phyloP scores from a whole-genome alignment of 2,797 vertebrate species.

The Harpagifer antarcticus region DNA sequence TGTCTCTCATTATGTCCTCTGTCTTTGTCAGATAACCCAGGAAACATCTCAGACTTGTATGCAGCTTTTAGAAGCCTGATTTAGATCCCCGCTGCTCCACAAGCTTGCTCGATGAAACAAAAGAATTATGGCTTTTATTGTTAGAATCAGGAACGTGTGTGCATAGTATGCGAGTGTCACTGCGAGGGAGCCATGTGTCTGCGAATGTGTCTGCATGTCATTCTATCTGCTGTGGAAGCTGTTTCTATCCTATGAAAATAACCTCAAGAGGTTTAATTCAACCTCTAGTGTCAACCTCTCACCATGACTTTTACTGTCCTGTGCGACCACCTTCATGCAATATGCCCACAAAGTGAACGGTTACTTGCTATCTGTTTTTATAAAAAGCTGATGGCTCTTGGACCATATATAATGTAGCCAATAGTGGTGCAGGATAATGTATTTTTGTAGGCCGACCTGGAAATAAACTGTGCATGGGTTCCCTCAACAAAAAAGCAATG shows the following conservation, averaged over 20 bases:
- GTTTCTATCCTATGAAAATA: conserved; percentile 51
- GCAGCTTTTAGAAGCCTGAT: conserved; percentile 75
- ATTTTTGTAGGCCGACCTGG: no score
- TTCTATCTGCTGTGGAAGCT: conserved; percentile 56
- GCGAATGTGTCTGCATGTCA: conserved; percentile 43
- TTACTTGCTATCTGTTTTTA: conserved; percentile 7
- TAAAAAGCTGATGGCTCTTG: conserved; percentile 2
- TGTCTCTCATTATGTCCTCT: conserved; percentile 78
- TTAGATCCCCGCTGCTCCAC: conserved; percentile 69
- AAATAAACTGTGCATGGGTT: no score
- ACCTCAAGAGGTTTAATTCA: conserved; percentile 33
- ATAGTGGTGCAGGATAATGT: no score
- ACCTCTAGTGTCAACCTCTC: conserved; percentile 42
- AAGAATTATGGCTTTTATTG: conserved; percentile 70
- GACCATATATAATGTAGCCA: no score
- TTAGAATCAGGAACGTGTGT: conserved; percentile 67
- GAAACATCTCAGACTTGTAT: conserved; percentile 76
- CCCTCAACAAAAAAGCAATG: no score
- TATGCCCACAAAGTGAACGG: conserved; percentile 6
- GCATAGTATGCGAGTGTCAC: conserved; percentile 47
- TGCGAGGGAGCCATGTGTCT: conserved; percentile 48
- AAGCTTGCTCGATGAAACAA: conserved; percentile 66
- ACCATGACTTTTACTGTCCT: conserved; percentile 27
- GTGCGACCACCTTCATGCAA: conserved; percentile 33
- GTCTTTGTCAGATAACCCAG: conserved; percentile 83